Conservation (phyloP, 2,888 invertebrate species). For the Meiosimyza decipiens region DNA sequence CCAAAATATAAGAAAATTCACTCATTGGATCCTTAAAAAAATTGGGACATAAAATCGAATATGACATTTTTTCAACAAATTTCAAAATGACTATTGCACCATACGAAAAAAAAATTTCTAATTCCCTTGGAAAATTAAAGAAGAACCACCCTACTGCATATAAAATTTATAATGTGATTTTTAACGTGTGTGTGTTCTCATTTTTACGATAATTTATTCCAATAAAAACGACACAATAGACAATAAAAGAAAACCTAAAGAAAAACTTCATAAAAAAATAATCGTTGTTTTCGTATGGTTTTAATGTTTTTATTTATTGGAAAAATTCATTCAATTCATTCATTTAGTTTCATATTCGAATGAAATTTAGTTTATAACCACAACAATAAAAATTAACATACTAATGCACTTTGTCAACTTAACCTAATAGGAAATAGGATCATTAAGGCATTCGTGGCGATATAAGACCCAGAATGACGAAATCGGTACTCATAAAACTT, state of each 20-base stretch:
- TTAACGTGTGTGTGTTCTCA: not conserved
- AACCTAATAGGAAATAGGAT: too few relatives aligned
- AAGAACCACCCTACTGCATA: not conserved
- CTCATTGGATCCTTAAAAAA: too few relatives aligned
- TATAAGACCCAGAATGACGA: too few relatives aligned
- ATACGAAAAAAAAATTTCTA: too few relatives aligned
- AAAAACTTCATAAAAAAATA: slow-evolving; percentile 16
- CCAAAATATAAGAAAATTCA: too few relatives aligned
- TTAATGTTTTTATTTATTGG: slow-evolving; percentile 6
- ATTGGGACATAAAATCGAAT: too few relatives aligned
- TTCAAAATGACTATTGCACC: too few relatives aligned
- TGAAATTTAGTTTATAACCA: not conserved
- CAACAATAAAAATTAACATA: not conserved
- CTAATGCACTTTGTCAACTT: too few relatives aligned
- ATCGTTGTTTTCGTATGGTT: not conserved
- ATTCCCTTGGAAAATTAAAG: too few relatives aligned
- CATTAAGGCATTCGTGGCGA: too few relatives aligned
- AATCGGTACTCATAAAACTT: too few relatives aligned
- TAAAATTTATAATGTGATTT: not conserved
- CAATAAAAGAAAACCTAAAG: slow-evolving; percentile 51
- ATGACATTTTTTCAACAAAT: too few relatives aligned
- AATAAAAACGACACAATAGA: slow-evolving; percentile 54
- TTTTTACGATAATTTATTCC: slow-evolving; percentile 45
- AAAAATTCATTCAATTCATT: not conserved
- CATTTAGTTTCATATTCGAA: not conserved